A percentile compares a stretch with the other conserved stretches of the same genome.
Evolutionary conservation across 2,797 vertebrate genomes (phyloP).

Genomic region (Pseudochromis fuscus): DNA sequence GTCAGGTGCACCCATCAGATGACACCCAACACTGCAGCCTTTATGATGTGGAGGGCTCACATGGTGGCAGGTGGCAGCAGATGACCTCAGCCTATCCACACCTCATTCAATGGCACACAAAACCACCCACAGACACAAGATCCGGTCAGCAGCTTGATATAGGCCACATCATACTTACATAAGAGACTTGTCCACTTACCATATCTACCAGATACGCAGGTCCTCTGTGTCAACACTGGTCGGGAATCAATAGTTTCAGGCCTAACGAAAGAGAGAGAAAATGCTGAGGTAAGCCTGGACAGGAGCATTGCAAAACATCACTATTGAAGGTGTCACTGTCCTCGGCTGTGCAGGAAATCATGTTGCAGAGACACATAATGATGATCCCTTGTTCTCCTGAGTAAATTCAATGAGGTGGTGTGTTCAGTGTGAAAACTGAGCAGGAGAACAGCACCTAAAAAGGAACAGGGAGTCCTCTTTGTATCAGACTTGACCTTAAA

Average conservation of each 20-base stretch:
- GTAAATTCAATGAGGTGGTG: constrained; percentile 12
- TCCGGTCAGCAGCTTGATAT: constrained; percentile 12
- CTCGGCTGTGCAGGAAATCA: background rate
- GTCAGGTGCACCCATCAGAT: constrained; percentile 27
- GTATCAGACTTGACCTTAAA: constrained; percentile 6
- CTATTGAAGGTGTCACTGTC: constrained; percentile 11
- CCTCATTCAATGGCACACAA: constrained; percentile 51
- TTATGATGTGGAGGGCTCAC: constrained; percentile 50
- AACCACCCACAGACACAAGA: constrained; percentile 42
- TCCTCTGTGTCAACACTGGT: constrained; percentile 62
- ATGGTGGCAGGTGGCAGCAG: constrained; percentile 42
- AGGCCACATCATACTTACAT: constrained; percentile 17
- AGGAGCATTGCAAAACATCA: constrained; percentile 17
- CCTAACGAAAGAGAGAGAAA: constrained; percentile 55
- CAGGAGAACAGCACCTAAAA: background rate
- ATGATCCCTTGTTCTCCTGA: constrained; percentile 1
- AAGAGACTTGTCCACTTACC: constrained; percentile 68
- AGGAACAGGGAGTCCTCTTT: constrained; percentile 6
- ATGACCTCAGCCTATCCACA: constrained; percentile 37
- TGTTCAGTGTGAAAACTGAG: constrained; percentile 7
- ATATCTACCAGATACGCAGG: constrained; percentile 70
- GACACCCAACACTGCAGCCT: constrained; percentile 74
- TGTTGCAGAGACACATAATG: constrained; percentile 5
- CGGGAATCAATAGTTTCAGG: constrained; percentile 63
- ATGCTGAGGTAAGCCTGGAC: constrained; percentile 27